These are phyloP conservation scores for Podarcis cretensis DNA, from an alignment of 2,113 vertebrate genomes.

Conservation along the genomic window DNA sequence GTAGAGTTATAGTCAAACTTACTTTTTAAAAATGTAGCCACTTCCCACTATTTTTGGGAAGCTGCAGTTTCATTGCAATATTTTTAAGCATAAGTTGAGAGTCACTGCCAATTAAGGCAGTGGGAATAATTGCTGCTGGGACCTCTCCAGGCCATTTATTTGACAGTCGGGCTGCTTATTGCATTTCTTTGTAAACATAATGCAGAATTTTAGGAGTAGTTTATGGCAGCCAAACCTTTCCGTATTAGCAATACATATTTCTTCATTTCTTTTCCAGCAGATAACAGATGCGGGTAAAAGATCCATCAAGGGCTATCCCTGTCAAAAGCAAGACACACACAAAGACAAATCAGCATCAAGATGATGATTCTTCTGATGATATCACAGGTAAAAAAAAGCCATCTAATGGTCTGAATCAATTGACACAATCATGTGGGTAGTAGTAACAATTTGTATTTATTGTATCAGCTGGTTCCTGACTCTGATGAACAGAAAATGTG, in stretches of 20 bases:
- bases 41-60: neutral
- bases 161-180: neutral
- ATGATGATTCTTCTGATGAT: conserved; percentile 98
- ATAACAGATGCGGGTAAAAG: conserved; percentile 97
- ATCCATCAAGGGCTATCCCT: conserved; percentile 85
- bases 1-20: neutral
- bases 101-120: neutral
- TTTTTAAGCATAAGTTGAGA: neutral
- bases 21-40: neutral
- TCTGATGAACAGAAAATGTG: no score
- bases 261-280: conserved; percentile 56
- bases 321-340: conserved; percentile 92
- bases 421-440: neutral
- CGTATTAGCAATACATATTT: neutral
- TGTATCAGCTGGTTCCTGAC: neutral
- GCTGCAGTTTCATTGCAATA: neutral
- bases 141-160: neutral
- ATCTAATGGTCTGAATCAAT: neutral
- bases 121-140: neutral
- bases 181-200: neutral
- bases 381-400: conserved; percentile 82
- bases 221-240: neutral
- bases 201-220: neutral
- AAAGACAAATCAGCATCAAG: conserved; percentile 84
- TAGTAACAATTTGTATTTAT: neutral